phyloP scores from a whole-genome alignment of 2,113 vertebrate species.

The Riparia riparia region DNA sequence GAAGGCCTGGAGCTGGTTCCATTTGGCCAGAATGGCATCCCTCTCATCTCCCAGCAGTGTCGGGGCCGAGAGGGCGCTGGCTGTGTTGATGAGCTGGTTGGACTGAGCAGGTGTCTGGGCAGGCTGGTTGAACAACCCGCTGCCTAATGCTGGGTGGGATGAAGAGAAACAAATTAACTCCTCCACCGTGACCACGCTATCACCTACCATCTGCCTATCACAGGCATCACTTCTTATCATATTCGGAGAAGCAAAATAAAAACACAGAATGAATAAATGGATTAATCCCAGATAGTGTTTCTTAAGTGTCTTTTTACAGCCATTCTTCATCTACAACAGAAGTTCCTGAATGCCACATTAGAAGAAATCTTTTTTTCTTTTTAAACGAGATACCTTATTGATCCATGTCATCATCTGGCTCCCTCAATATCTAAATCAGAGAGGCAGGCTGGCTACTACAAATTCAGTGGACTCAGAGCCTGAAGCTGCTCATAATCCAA shows the following conservation, averaged over 20 bases:
- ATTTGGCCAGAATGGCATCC: slow-evolving; percentile 94
- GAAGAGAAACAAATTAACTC: neutral
- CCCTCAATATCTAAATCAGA: neutral
- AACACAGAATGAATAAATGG: neutral
- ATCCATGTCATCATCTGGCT: neutral
- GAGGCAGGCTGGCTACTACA: neutral
- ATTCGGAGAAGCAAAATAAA: neutral
- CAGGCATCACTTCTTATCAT: neutral
- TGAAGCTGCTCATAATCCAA: neutral
- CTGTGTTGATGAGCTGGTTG: slow-evolving; percentile 94
- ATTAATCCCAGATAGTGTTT: neutral
- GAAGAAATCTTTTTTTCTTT: neutral
- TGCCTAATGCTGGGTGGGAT: slow-evolving; percentile 74
- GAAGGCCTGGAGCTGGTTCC: slow-evolving; percentile 99
- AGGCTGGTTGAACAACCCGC: slow-evolving; percentile 88
- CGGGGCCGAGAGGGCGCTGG: slow-evolving; percentile 93
- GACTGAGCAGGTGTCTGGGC: slow-evolving; percentile 85
- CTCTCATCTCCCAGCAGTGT: slow-evolving; percentile 93
- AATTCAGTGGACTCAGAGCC: neutral
- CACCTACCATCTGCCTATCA: accelerated
- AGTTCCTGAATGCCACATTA: neutral
- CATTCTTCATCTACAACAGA: neutral
- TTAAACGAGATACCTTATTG: neutral
- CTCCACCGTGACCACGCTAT: neutral
- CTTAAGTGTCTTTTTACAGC: neutral